Evolutionary conservation across 2,797 vertebrate species (phyloP).

Genomic region (Spondyliosoma cantharus): DNA sequence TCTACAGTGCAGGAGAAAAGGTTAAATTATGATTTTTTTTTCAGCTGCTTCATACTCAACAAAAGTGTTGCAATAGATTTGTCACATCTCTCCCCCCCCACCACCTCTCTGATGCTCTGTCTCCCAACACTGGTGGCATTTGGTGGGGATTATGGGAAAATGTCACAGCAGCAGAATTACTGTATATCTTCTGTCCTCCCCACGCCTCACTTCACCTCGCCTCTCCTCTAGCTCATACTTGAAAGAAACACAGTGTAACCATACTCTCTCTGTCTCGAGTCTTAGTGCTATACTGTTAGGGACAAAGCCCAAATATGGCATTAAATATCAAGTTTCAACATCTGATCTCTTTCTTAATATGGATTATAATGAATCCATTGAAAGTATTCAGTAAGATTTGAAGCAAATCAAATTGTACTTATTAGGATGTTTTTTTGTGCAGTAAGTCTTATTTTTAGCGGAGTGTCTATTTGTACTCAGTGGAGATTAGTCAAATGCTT

Average conservation of each 20-base stretch:
- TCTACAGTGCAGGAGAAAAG: constrained; percentile 24
- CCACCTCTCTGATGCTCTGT: constrained; percentile 31
- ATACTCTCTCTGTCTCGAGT: constrained; percentile 6
- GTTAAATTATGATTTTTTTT: constrained; percentile 54
- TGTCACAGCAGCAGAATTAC: constrained; percentile 79
- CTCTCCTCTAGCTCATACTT: constrained; percentile 49
- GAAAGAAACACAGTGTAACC: constrained; percentile 28
- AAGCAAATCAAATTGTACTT: background rate
- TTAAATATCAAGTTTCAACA: background rate
- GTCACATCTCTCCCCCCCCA: constrained; percentile 34
- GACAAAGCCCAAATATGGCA: background rate
- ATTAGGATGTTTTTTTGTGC: background rate
- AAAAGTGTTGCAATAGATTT: constrained; percentile 39
- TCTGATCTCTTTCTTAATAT: background rate
- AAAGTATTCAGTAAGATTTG: background rate
- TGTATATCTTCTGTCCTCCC: constrained; percentile 67
- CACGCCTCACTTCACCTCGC: constrained; percentile 54
- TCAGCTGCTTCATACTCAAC: constrained; percentile 48
- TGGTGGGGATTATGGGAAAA: constrained; percentile 79
- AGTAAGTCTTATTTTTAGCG: background rate
- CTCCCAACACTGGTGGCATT: constrained; percentile 65
- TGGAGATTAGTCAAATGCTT: too few species aligned
- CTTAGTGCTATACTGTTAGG: constrained; percentile 15
- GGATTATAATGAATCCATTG: background rate
- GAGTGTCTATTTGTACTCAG: too few species aligned